Conservation (phyloP, 2,888 invertebrate species). For the Ectemnius cavifrons region DNA sequence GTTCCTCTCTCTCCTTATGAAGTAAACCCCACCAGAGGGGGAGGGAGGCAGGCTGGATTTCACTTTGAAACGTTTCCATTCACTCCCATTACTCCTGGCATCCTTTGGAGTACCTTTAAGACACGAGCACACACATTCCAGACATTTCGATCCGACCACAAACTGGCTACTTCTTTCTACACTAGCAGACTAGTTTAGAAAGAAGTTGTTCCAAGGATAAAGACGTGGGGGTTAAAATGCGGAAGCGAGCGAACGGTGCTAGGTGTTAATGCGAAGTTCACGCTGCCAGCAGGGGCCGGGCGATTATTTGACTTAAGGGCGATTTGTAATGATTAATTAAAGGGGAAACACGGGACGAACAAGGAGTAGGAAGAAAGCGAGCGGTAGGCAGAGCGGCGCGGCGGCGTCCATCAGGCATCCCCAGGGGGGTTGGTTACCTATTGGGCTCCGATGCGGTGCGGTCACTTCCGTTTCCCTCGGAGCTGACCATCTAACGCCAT, state of each 20-base stretch:
- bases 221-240: background rate
- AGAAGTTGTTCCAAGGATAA: background rate
- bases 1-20: background rate
- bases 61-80: slow-evolving; percentile 15
- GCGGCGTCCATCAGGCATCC: slow-evolving; percentile 65
- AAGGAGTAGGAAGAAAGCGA: slow-evolving; percentile 47
- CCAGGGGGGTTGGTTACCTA: slow-evolving; percentile 56
- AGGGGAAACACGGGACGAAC: slow-evolving; percentile 48
- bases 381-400: slow-evolving; percentile 21
- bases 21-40: slow-evolving; percentile 21
- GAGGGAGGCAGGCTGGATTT: slow-evolving; percentile 20
- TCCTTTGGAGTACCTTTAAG: background rate
- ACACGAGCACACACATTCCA: background rate
- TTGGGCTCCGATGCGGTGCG: slow-evolving; percentile 54
- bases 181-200: background rate
- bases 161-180: background rate
- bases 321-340: slow-evolving; percentile 54
- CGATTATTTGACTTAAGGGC: slow-evolving; percentile 26
- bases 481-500: slow-evolving; percentile 68
- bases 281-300: slow-evolving; percentile 7
- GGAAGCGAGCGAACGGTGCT: background rate
- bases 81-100: slow-evolving; percentile 2
- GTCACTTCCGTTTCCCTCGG: slow-evolving; percentile 73
- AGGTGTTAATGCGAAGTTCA: background rate
- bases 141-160: background rate